Base-by-base conservation (phyloP, 1,140 invertebrate genomes). In the Bombus difficillimus region DNA sequence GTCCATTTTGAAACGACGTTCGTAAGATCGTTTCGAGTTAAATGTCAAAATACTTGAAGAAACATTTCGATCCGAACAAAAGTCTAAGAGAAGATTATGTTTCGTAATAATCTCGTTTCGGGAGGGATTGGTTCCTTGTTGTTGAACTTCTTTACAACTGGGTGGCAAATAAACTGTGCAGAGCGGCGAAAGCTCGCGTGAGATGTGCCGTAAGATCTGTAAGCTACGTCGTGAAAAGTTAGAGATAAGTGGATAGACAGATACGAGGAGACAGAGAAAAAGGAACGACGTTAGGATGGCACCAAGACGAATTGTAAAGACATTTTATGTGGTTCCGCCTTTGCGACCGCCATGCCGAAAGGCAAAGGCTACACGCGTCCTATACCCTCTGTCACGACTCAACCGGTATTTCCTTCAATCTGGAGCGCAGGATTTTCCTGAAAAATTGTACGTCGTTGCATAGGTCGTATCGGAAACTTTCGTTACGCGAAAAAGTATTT, bases 241-340 rank as follows among this genome's bases (percentile, higher is more conserved):
- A 57, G 75, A 78, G 75, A 84, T 78, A 84, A 84, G 82, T 84
- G 82, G 75, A 78, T 78, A 78, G 75, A 78, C 47, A 78, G 82
- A 78, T 84, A 53, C 47, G 66, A 25, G 66, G n/a, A 28, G 82
- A 59, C 82, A 59, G 66, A 59, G 82, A 71, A 69, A 83, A 71
- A 84, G 75, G 34, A 28, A 69, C 25, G 64, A 71, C 47, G 75
- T 83, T 83, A 59, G 34, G 53, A 47, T 57, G 82, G 74, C 34
- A 77, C 1, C 25, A 64, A 77, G 82, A 84, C 82, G 75, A 84
- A 84, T 84, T 78, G 75, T 78, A 69, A 78, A 79, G 82, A 78
- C 82, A 84, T 78, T 78, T 84, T 84, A 84, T 84, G 82, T 66
- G 82, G 64, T 71, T 69, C n/a, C 41, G 15, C 34, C 81, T 75